Evolutionary conservation across 1,140 invertebrate genomes (phyloP), one percentile per base, ranked within the genome.

Genomic region (Drosophila neocordata): DNA sequence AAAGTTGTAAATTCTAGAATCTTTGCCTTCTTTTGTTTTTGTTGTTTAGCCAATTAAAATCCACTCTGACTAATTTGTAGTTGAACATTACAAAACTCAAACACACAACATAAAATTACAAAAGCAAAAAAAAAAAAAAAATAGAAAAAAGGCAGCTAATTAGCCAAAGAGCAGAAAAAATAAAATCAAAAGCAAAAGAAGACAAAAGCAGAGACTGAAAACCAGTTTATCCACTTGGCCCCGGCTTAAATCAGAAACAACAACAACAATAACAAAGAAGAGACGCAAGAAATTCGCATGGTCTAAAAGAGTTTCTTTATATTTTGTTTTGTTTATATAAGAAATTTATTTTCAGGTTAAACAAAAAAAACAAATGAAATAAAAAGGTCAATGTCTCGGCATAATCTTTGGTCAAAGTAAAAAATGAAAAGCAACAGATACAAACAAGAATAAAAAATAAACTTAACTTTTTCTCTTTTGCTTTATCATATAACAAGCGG

Each of bases 401-500:
- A 56, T 56, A 56, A 35, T 56, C 53, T 56, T 55, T 56, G 27
- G 27, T 18, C 53, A 56, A 22, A 27, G 12, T 13, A 5, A 27
- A 12, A 22, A 27, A 27, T n/a, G 9, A 22, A 27, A 34, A 56
- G 7, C 53, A 56, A 48, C 37, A 38, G 27, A 31, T 44, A 44
- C 44, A 51, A 18, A 51, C 22, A 24, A 51, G 4, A 51, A 51
- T 20, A 9, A 9, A 31, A 4, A 12, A 12, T 3, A 38, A 38
- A 38, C 41, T 15, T 44, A 1, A 44, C 41, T 20, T 48, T 20
- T 44, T 44, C 77, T 68, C 61, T 64, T 61, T 68, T 53, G 75
- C 65, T 61, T 53, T 53, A 60, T 72, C 5, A 52, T 58, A 67
- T 69, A 63, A 57, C 35, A 70, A 62, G 48, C 56, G 8, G 34